phyloP scores from a whole-genome alignment of 2,888 invertebrate species.

The Leptopilina drosophilae region DNA sequence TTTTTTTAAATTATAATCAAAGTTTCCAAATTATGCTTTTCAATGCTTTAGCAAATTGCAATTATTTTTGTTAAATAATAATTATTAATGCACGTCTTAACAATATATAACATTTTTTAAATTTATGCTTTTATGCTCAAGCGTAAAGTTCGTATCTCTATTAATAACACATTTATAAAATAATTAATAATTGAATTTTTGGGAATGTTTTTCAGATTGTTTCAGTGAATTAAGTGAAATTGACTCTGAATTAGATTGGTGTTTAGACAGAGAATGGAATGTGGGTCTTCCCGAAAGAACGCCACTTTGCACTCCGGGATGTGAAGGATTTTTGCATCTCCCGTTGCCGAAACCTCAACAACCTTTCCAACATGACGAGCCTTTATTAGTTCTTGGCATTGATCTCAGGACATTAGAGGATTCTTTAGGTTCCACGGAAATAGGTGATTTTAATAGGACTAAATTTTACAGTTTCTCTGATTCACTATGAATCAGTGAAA shows the following conservation, averaged over 20 bases:
- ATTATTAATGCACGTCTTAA: no score
- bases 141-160: no score
- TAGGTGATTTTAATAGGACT: conserved; percentile 7
- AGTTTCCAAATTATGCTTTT: no score
- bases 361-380: conserved; percentile 72
- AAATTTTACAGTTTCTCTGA: neutral
- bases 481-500: no score
- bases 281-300: conserved; percentile 79
- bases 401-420: conserved; percentile 73
- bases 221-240: conserved; percentile 71
- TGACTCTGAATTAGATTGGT: conserved; percentile 73
- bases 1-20: no score
- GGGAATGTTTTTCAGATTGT: conserved; percentile 58
- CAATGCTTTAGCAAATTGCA: no score
- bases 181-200: neutral
- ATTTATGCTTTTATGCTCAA: no score
- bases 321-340: conserved; percentile 78
- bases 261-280: conserved; percentile 73
- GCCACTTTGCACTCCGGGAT: conserved; percentile 79
- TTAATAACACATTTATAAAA: no score
- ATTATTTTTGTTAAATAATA: no score
- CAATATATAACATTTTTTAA: no score
- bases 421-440: conserved; percentile 46
- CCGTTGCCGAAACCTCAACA: conserved; percentile 68
- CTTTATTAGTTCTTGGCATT: conserved; percentile 75